Base-by-base conservation (phyloP, 2,797 vertebrate genomes). In the Eulemur rubriventer region DNA sequence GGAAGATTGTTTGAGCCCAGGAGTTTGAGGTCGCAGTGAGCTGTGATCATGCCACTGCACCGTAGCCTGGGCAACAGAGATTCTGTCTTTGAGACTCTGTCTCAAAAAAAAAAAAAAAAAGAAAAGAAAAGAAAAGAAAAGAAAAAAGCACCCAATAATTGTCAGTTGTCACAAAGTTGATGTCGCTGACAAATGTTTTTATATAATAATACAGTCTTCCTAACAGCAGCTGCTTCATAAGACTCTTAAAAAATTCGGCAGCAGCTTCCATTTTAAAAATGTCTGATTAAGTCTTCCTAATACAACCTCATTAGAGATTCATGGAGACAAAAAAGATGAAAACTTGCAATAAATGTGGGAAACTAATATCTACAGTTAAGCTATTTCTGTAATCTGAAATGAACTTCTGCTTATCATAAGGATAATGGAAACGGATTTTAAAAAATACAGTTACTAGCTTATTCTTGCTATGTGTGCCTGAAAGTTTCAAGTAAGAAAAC, bases 351-450 rank as follows among this genome's bases (percentile, higher is more conserved):
- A 78, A 89, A 69, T 76, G 4, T 76, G 41, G 52, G 38, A 90
- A 94, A 76, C 50, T 69, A 55, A 18, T 90, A 30, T 61, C 84
- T 79, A 11, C 72, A 89, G 63, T 80, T 89, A 95, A 65, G 7
- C 4, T 63, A 20, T 59, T 81, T 89, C 28, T 79, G 2, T 94
- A 92, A 92, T 82, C 81, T 80, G 50, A 92, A 83, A n/a, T 95
- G 22, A 90, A 30, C 91, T 87, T 94, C 38, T 94, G 2, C 43
- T 95, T 94, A 57, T 65, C 6, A 48, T 67, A 63, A 84, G 35
- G 20, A 35, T 94, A 94, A 85, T 69, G 43, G 28, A 91, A 91
- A 55, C 84, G 22, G 33, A 75, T 83, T 94, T 69, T 92, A 55
- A n/a, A 79, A 86, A 86, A 72, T 86, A n/a, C 33, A 82, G 1